A percentile compares a stretch with the other conserved stretches of the same genome.
Conservation (phyloP, 2,797 vertebrate genomes). For the Pteronotus mesoamericanus region DNA sequence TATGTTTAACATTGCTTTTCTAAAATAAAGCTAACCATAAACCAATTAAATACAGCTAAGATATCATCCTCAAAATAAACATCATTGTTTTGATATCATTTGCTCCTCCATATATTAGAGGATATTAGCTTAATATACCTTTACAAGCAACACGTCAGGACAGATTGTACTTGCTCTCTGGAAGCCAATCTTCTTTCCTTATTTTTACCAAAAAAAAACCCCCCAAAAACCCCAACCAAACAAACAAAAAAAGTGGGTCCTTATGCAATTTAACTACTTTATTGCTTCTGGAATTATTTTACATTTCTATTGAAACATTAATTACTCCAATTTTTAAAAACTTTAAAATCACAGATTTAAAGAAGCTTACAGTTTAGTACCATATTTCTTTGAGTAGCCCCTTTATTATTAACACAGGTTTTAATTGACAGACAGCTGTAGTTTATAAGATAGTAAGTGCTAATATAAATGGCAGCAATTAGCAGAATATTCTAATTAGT, state of each 20-base stretch:
- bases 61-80: slow-evolving; percentile 61
- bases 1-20: neutral
- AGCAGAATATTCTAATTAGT: slow-evolving; percentile 25
- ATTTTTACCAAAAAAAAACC: slow-evolving; percentile 63
- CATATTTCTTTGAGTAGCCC: neutral
- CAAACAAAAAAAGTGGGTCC: slow-evolving; percentile 32
- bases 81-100: slow-evolving; percentile 71
- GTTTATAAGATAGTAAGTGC: slow-evolving; percentile 12
- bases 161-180: slow-evolving; percentile 69
- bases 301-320: slow-evolving; percentile 72
- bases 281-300: slow-evolving; percentile 66
- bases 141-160: slow-evolving; percentile 55
- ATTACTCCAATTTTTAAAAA: slow-evolving; percentile 58
- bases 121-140: slow-evolving; percentile 65
- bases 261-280: slow-evolving; percentile 74
- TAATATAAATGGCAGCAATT: slow-evolving; percentile 17
- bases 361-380: slow-evolving; percentile 1
- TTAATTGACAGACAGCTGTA: neutral
- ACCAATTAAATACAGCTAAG: slow-evolving; percentile 22
- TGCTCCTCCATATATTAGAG: slow-evolving; percentile 68
- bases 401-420: neutral
- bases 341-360: slow-evolving; percentile 54
- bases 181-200: slow-evolving; percentile 71
- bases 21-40: slow-evolving; percentile 6
- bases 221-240: neutral